Base-by-base conservation (phyloP, 2,888 invertebrate species). In the Cordilura impudica region DNA sequence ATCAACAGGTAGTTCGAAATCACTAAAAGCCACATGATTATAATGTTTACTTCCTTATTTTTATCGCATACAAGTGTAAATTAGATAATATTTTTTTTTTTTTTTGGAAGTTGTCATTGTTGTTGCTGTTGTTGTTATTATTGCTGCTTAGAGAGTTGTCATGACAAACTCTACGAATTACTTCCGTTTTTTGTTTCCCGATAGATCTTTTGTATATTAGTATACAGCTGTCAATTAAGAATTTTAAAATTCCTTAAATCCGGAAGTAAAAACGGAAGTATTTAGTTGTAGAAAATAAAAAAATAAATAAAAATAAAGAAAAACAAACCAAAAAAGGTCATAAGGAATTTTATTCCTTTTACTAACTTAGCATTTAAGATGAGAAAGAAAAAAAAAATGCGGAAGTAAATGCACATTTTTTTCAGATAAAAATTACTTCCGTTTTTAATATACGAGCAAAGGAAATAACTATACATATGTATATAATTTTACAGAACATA, bases 241-340 rank as follows among this genome's bases (percentile, higher is more conserved):
- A 72, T 39, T 65, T 49, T 43, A 19, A 66, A 66, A 66, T 66
- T 66, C 53, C 61, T 60, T 65, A 79, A 79, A 75, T 79, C 70
- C 79, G 79, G 79, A 79, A 79, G 79, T 72, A 72, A 67, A 67
- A 63, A 54, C 72, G 77, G 77, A 78, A 78, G 72, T 72, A 72
- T 78, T 72, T 72, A 72, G 31, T 43, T 72, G 70, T 51, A 54
- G n/a, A n/a, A n/a, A n/a, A n/a, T n/a, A n/a, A n/a, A n/a, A n/a
- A n/a, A n/a, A n/a, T n/a, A n/a, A n/a, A n/a, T n/a, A n/a, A n/a
- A n/a, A 51, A 51, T 45, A 21, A 31, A 29, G 31, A 5, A 47
- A 10, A 47, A 54, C 43, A 31, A 63, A 39, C 29, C 19, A 54
- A 23, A 66, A 54, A 73, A 73, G 56, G 51, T 51, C 39, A 69